phyloP scores from a whole-genome alignment of 2,113 vertebrate genomes.

The Mastomys natalensis region DNA sequence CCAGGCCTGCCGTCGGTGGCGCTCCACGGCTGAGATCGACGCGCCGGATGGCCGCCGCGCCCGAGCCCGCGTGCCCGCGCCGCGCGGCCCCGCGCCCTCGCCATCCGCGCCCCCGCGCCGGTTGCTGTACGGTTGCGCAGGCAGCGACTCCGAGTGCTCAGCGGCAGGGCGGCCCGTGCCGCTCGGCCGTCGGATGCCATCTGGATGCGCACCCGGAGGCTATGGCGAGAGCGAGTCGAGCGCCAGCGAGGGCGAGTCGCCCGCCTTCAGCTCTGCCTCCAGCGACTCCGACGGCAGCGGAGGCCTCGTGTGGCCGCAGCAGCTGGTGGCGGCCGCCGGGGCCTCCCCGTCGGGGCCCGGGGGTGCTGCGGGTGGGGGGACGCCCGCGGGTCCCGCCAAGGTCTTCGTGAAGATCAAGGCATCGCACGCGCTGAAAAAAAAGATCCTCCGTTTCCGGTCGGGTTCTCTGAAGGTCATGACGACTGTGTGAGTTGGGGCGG shows the following conservation, averaged over 20 bases:
- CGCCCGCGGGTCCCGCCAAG: conserved; percentile 88
- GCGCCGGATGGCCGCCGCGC: conserved; percentile 81
- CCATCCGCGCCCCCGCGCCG: conserved; percentile 75
- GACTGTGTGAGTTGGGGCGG: conserved; percentile 88
- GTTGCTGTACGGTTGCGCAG: conserved; percentile 75
- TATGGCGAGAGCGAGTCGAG: conserved; percentile 73
- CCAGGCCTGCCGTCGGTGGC: conserved; percentile 84
- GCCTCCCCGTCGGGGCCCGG: conserved; percentile 72
- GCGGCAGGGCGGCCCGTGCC: conserved; percentile 63
- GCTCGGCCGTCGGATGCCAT: conserved; percentile 79
- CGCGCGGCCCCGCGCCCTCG: conserved; percentile 25
- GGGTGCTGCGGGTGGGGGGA: conserved; percentile 61
- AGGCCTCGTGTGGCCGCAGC: conserved; percentile 93
- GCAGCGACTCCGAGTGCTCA: conserved; percentile 84
- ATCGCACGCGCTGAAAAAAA: conserved; percentile 94
- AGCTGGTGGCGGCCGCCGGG: conserved; percentile 87
- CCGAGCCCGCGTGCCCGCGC: conserved; percentile 68
- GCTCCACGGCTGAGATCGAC: conserved; percentile 91
- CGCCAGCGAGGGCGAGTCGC: conserved; percentile 87
- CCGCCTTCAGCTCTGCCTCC: conserved; percentile 89
- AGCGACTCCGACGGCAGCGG: conserved; percentile 93
- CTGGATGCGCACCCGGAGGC: conserved; percentile 69
- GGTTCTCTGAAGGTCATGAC: conserved; percentile 96
- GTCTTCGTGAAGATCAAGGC: conserved; percentile 95
- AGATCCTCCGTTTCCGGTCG: conserved; percentile 93